Base-by-base conservation (phyloP, 2,888 invertebrate species). In the Chesias legatella region DNA sequence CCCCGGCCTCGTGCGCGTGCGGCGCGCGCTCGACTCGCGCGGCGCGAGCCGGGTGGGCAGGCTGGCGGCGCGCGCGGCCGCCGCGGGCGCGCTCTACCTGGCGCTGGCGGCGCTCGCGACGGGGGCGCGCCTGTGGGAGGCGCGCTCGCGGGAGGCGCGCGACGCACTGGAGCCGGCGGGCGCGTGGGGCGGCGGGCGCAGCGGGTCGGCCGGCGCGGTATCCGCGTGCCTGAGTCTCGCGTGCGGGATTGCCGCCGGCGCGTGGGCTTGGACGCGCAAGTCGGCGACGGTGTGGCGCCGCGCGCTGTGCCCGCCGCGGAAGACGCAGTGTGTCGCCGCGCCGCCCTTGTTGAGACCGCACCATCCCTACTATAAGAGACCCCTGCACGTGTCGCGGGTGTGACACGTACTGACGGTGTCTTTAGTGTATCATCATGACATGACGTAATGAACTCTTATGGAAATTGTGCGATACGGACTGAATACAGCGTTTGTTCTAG, bases 31-130 rank as follows among this genome's bases (percentile, higher is more conserved):
- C 40, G 83, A 73, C 49, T 58, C 74, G 1, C 51, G 79, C 6
- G 94, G 95, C 0, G 90, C 97, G 22, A 89, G 94, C 17, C 84
- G 92, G 25, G 90, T 94, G 10, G 91, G 95, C 0, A 79, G 92
- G 31, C 79, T 94, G 10, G 94, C 94, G 79, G 92, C 93, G 25
- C 90, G 95, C 13, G 92, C 95, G 43, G 94, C 94, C 1, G 91
- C 94, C 1, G 95, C 95, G 60, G 94, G 94, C 1, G 80, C 94
- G 1, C 86, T 96, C 8, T 96, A 95, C 77, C 90, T 94, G 8
- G 75, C 93, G 10, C 92, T 95, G 7, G 93, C 94, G 7, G 88
- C 93, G 6, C 88, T 92, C 9, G 92, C 92, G 39, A 90, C 95
- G n/a, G 92, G 90, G 10, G 94, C 94, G 58, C 88, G 92, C 40